phyloP scores from a whole-genome alignment of 1,140 invertebrate species.

The Meloidogyne exigua region DNA sequence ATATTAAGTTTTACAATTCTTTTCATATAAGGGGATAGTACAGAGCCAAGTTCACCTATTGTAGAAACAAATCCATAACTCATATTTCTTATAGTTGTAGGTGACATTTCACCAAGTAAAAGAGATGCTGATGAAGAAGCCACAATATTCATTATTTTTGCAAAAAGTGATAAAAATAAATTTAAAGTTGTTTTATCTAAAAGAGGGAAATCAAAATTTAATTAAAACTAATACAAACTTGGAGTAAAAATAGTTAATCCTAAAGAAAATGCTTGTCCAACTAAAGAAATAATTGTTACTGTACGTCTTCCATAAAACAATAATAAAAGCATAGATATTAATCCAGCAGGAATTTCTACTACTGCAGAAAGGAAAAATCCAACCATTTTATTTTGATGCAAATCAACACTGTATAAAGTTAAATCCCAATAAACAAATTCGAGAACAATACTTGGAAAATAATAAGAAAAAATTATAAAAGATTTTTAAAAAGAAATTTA shows the following conservation, averaged over 20 bases:
- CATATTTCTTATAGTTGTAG: constrained; percentile 48
- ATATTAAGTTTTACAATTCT: constrained; percentile 11
- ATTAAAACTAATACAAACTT: constrained; percentile 17
- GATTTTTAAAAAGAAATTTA: too few relatives aligned
- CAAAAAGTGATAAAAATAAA: constrained; percentile 42
- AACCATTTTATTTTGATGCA: constrained; percentile 52
- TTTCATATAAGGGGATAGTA: constrained; percentile 51
- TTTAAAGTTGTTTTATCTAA: constrained; percentile 35
- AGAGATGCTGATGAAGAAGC: constrained; percentile 50
- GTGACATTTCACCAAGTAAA: constrained; percentile 48
- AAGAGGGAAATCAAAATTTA: constrained; percentile 7
- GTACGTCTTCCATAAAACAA: constrained; percentile 38
- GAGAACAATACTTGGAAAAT: constrained; percentile 38
- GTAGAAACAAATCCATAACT: constrained; percentile 31
- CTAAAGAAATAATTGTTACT: constrained; percentile 44
- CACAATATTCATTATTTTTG: constrained; percentile 50
- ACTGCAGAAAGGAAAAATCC: constrained; percentile 49
- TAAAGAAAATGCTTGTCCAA: constrained; percentile 40
- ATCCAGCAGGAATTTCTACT: constrained; percentile 52
- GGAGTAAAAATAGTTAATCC: constrained; percentile 43
- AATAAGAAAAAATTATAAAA: neutral
- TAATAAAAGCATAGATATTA: constrained; percentile 43
- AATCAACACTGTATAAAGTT: constrained; percentile 44
- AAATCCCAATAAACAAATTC: constrained; percentile 51
- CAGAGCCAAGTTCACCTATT: constrained; percentile 46